These are phyloP conservation scores for Keiferia lycopersicella DNA, from an alignment of 2,888 invertebrate species.

Conservation along the genomic window DNA sequence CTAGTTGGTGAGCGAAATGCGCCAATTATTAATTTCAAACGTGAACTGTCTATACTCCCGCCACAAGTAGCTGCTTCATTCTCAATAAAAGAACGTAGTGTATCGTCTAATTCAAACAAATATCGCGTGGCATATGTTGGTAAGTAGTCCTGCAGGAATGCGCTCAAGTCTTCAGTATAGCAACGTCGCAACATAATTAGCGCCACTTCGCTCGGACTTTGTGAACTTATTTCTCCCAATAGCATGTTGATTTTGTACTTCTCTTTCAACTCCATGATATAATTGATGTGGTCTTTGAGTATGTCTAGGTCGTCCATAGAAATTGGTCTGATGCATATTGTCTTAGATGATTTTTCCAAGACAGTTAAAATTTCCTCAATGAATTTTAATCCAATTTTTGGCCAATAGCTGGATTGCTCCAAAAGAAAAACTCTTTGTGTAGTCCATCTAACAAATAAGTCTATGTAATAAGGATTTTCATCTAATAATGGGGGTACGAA, in stretches of 20 bases:
- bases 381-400: slow-evolving; percentile 75
- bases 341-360: slow-evolving; percentile 62
- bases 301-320: slow-evolving; percentile 71
- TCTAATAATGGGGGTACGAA: slow-evolving; percentile 68
- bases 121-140: slow-evolving; percentile 65
- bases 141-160: slow-evolving; percentile 66
- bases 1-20: slow-evolving; percentile 60
- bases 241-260: slow-evolving; percentile 75
- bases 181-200: slow-evolving; percentile 75
- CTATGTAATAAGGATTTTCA: slow-evolving; percentile 69
- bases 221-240: slow-evolving; percentile 66
- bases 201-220: slow-evolving; percentile 67
- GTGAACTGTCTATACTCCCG: slow-evolving; percentile 64
- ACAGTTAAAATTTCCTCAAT: slow-evolving; percentile 63
- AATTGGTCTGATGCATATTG: slow-evolving; percentile 63
- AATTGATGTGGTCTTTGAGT: slow-evolving; percentile 64
- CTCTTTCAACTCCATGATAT: slow-evolving; percentile 69
- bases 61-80: slow-evolving; percentile 68
- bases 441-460: slow-evolving; percentile 74
- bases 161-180: slow-evolving; percentile 72
- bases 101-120: slow-evolving; percentile 70
- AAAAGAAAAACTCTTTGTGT: slow-evolving; percentile 69
- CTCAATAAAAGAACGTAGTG: slow-evolving; percentile 65
- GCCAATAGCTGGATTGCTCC: slow-evolving; percentile 75
- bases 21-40: slow-evolving; percentile 62